A percentile compares a stretch with the other conserved stretches of the same genome.
phyloP scores from a whole-genome alignment of 2,888 invertebrate species.

The Hypolimnas misippus region DNA sequence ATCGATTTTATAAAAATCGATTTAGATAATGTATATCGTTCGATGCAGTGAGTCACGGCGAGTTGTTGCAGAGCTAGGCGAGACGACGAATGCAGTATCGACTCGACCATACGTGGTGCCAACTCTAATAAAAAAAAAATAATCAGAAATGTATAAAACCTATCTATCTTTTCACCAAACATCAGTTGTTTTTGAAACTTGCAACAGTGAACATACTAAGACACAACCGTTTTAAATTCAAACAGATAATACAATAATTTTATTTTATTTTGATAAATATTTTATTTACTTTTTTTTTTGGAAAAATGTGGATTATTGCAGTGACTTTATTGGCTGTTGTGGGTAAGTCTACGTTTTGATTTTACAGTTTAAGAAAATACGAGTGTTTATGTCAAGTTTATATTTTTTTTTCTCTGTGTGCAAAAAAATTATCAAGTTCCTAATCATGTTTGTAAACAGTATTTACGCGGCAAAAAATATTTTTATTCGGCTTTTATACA shows the following conservation, averaged over 20 bases:
- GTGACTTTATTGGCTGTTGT: slow-evolving; percentile 54
- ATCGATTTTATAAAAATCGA: not conserved
- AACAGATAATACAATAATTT: not conserved
- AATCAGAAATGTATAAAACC: slow-evolving; percentile 65
- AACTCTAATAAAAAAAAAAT: slow-evolving; percentile 44
- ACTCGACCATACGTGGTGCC: slow-evolving; percentile 23
- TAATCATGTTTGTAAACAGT: too few relatives aligned
- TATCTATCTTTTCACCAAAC: slow-evolving; percentile 43
- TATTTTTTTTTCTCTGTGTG: not conserved
- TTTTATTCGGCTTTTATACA: too few relatives aligned
- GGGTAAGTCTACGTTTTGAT: slow-evolving; percentile 53
- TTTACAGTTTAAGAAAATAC: not conserved
- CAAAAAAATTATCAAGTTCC: too few relatives aligned
- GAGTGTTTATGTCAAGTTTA: not conserved
- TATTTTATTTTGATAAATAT: not conserved
- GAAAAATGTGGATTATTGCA: slow-evolving; percentile 52
- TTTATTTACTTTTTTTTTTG: not conserved
- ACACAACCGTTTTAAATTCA: not conserved
- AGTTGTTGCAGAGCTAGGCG: slow-evolving; percentile 29
- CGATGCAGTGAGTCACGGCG: slow-evolving; percentile 28
- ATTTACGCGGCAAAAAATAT: too few relatives aligned
- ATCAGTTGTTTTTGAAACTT: slow-evolving; percentile 55
- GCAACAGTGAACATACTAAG: slow-evolving; percentile 48
- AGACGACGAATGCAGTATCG: slow-evolving; percentile 39
- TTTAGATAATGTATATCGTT: not conserved